phyloP scores from a whole-genome alignment of 2,797 vertebrate species.

The Acridotheres tristis region DNA sequence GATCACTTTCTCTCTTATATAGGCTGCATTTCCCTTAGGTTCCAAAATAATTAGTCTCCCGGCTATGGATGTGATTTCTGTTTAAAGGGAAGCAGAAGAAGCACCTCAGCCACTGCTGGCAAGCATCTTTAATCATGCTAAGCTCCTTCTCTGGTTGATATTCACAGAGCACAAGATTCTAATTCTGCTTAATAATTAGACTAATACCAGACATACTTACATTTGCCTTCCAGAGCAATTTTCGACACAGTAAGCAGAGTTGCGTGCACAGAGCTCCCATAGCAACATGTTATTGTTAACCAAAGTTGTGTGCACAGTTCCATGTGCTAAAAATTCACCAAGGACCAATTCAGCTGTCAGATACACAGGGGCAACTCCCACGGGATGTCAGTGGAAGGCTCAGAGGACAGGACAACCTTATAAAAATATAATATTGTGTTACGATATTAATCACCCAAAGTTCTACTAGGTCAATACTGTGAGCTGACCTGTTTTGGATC shows the following conservation, averaged over 20 bases:
- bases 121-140: slow-evolving; percentile 47
- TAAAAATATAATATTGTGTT: neutral
- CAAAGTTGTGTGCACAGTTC: slow-evolving; percentile 35
- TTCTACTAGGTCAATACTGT: neutral
- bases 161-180: slow-evolving; percentile 24
- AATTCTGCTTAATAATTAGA: slow-evolving; percentile 54
- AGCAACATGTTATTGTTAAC: slow-evolving; percentile 60
- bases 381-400: neutral
- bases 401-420: slow-evolving; percentile 13
- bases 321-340: slow-evolving; percentile 44
- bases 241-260: slow-evolving; percentile 26
- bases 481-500: neutral
- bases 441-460: neutral
- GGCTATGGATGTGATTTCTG: slow-evolving; percentile 64
- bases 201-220: slow-evolving; percentile 33
- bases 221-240: slow-evolving; percentile 42
- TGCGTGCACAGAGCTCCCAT: neutral
- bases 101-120: slow-evolving; percentile 41
- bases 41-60: slow-evolving; percentile 74
- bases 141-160: slow-evolving; percentile 14
- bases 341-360: slow-evolving; percentile 56
- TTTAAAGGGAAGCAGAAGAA: slow-evolving; percentile 61
- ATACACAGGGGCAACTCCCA: slow-evolving; percentile 15
- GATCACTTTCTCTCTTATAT: slow-evolving; percentile 67
- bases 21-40: slow-evolving; percentile 73